These are phyloP conservation scores for Caenorhabditis afra DNA, from an alignment of 2,888 invertebrate genomes.

Conservation along the genomic window DNA sequence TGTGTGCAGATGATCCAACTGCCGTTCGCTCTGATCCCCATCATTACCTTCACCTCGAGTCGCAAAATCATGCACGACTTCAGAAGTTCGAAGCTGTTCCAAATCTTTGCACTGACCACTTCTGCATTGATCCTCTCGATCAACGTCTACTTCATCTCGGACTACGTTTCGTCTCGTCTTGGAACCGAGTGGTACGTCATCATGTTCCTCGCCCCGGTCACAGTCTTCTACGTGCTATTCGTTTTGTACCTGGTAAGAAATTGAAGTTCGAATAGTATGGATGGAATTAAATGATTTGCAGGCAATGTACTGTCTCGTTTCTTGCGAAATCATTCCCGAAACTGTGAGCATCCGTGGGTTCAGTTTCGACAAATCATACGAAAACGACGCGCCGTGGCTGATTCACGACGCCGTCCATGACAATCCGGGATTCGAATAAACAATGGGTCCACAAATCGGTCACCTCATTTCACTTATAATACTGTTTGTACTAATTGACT, in stretches of 20 bases:
- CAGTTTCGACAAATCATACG: constrained; percentile 50
- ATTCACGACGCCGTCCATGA: constrained; percentile 23
- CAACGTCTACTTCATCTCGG: constrained; percentile 88
- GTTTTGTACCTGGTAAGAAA: constrained; percentile 86
- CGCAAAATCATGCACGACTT: constrained; percentile 89
- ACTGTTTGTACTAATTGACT: not conserved
- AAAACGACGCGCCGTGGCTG: constrained; percentile 60
- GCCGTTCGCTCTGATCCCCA: constrained; percentile 91
- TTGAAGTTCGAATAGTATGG: no score
- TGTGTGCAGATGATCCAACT: constrained; percentile 84
- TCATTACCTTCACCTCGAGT: constrained; percentile 90
- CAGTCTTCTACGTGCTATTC: constrained; percentile 86
- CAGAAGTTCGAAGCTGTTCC: constrained; percentile 87
- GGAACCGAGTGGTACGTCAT: constrained; percentile 82
- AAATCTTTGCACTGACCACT: constrained; percentile 85
- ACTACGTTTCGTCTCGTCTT: constrained; percentile 82
- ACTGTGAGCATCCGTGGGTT: constrained; percentile 48
- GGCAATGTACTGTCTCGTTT: constrained; percentile 66
- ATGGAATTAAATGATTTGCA: constrained; percentile 46
- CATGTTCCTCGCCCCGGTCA: constrained; percentile 83
- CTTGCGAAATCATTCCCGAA: constrained; percentile 65
- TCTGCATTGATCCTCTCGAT: constrained; percentile 87
- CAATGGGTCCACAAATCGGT: not conserved
- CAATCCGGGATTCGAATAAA: constrained; percentile 28
- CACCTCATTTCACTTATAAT: not conserved